Evolutionary conservation across 2,113 vertebrate species (phyloP).

Genomic region (Geococcyx californianus): DNA sequence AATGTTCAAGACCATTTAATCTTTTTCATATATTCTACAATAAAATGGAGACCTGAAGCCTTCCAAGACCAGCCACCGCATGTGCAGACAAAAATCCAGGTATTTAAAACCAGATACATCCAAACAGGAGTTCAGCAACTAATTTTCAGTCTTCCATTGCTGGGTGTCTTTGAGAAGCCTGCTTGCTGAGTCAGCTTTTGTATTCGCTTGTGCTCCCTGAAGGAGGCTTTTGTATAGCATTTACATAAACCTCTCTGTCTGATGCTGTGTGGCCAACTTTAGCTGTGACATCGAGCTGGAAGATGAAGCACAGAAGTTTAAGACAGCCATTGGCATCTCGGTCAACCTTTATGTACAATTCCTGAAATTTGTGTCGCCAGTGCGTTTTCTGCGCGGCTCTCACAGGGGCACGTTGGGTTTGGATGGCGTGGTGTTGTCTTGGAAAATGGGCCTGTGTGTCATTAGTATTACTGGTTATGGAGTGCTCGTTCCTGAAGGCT

Average conservation of each 20-base stretch:
- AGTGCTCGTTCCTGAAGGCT: neutral
- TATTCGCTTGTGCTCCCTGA: neutral
- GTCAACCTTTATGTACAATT: neutral
- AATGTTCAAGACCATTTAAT: neutral
- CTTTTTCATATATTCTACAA: neutral
- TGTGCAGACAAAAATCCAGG: neutral
- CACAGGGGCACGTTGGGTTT: rapidly evolving
- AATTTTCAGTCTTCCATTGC: neutral
- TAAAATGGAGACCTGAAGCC: neutral
- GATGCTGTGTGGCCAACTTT: neutral
- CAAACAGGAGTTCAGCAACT: neutral
- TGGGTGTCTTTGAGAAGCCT: neutral
- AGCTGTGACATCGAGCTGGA: neutral
- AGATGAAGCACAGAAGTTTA: neutral
- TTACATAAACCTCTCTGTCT: neutral
- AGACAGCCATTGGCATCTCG: neutral
- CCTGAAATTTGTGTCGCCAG: neutral
- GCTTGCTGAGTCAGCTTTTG: neutral
- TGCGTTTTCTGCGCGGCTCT: neutral
- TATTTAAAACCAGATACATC: neutral
- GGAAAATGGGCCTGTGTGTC: neutral
- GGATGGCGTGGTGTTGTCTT: neutral
- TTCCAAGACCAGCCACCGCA: neutral
- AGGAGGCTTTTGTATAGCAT: neutral
- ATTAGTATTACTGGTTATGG: neutral